A percentile compares a stretch with the other conserved stretches of the same genome.
Conservation (phyloP, 2,888 invertebrate genomes). For the Platynereis dumerilii region DNA sequence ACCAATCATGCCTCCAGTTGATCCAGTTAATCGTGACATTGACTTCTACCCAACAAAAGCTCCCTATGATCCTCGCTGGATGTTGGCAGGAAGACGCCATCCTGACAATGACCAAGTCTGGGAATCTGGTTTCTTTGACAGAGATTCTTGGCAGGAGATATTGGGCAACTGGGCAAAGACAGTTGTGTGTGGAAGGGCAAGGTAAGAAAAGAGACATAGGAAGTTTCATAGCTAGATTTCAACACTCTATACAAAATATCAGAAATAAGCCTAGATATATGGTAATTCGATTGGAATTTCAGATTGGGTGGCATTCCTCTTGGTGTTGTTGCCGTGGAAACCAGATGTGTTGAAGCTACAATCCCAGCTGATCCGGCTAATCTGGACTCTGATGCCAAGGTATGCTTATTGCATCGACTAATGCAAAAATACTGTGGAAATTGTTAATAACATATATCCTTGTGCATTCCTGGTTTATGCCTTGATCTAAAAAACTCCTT, state of each 20-base stretch:
- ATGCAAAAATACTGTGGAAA: no score
- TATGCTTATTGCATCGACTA: conserved; percentile 50
- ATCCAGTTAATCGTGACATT: conserved; percentile 85
- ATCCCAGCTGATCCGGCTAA: conserved; percentile 99
- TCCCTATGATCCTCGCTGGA: conserved; percentile 93
- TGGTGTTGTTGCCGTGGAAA: conserved; percentile 96
- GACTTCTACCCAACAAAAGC: conserved; percentile 86
- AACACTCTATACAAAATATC: no score
- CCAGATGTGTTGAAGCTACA: conserved; percentile 90
- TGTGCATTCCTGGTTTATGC: no score
- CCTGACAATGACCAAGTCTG: conserved; percentile 69
- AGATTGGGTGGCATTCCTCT: conserved; percentile 94
- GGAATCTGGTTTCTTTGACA: conserved; percentile 93
- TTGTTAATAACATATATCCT: no score
- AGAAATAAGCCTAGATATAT: no score
- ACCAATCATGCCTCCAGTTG: conserved; percentile 63
- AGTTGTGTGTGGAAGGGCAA: conserved; percentile 69
- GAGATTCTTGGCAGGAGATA: conserved; percentile 82
- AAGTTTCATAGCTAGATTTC: no score
- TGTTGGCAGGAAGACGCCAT: conserved; percentile 70
- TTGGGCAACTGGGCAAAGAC: conserved; percentile 98
- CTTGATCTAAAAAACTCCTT: no score
- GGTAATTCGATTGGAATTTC: no score
- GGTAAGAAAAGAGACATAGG: no score
- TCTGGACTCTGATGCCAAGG: conserved; percentile 93